These are phyloP conservation scores for Semotilus atromaculatus DNA, from an alignment of 2,797 vertebrate species.

Conservation along the genomic window DNA sequence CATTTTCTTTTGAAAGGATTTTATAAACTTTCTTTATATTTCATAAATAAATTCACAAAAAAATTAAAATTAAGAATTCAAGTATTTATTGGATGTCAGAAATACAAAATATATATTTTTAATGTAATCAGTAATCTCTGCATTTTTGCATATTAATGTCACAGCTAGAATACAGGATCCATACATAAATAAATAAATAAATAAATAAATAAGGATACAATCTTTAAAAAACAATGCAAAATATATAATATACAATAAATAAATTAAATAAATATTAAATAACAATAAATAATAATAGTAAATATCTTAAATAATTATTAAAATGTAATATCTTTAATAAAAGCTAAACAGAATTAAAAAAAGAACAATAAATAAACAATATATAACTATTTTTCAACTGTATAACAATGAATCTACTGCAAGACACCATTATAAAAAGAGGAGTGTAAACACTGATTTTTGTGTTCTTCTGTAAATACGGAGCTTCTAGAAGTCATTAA, in stretches of 20 bases:
- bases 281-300: conserved; percentile 7
- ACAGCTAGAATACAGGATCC: neutral
- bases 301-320: neutral
- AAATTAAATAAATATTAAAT: neutral
- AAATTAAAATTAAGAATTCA: neutral
- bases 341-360: neutral
- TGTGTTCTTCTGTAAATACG: no score
- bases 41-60: conserved; percentile 3
- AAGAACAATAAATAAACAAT: neutral
- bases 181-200: neutral
- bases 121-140: neutral
- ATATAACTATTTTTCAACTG: neutral
- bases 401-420: neutral
- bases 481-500: neutral
- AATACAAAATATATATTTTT: neutral
- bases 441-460: neutral
- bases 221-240: neutral
- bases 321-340: neutral
- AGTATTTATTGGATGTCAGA: conserved; percentile 24
- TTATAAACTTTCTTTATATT: neutral
- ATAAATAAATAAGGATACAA: conserved; percentile 27
- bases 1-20: neutral
- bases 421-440: neutral
- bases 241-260: no score
- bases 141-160: neutral